phyloP scores from a whole-genome alignment of 2,797 vertebrate species.

The Argyrosomus regius region DNA sequence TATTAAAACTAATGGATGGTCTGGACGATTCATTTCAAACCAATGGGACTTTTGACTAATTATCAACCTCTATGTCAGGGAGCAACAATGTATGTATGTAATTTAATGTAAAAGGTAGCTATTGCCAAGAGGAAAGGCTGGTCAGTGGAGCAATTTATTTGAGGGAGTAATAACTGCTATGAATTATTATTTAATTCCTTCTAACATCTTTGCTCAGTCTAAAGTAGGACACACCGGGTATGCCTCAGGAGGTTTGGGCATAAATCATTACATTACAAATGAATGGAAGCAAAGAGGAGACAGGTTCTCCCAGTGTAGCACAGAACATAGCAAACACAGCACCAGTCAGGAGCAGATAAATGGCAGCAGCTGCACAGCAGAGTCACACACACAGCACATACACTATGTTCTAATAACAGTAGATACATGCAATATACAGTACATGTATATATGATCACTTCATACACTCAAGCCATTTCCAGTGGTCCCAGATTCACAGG shows the following conservation, averaged over 20 bases:
- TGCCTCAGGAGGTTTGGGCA: slow-evolving; percentile 31
- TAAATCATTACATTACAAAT: slow-evolving; percentile 62
- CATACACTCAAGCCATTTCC: neutral
- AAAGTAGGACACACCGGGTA: slow-evolving; percentile 49
- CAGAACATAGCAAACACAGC: slow-evolving; percentile 46
- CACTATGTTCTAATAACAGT: neutral
- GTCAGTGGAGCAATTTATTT: slow-evolving; percentile 38
- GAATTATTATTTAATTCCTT: slow-evolving; percentile 41
- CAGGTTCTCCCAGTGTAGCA: slow-evolving; percentile 34
- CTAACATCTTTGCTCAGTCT: slow-evolving; percentile 33
- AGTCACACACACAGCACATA: slow-evolving; percentile 4
- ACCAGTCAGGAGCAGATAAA: slow-evolving; percentile 38
- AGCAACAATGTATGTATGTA: slow-evolving; percentile 6
- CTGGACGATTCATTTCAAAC: neutral
- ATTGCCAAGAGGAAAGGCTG: neutral
- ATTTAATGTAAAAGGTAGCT: neutral
- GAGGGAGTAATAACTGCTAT: slow-evolving; percentile 17
- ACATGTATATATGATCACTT: neutral
- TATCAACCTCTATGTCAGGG: neutral
- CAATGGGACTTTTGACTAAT: neutral
- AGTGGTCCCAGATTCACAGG: neutral
- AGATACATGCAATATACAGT: neutral
- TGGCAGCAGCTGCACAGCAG: slow-evolving; percentile 32
- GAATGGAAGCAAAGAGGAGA: slow-evolving; percentile 35
- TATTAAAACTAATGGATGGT: neutral